A percentile compares a stretch with the other conserved stretches of the same genome.
Conservation (phyloP, 2,113 vertebrate genomes). For the Chascanopsetta lugubris region DNA sequence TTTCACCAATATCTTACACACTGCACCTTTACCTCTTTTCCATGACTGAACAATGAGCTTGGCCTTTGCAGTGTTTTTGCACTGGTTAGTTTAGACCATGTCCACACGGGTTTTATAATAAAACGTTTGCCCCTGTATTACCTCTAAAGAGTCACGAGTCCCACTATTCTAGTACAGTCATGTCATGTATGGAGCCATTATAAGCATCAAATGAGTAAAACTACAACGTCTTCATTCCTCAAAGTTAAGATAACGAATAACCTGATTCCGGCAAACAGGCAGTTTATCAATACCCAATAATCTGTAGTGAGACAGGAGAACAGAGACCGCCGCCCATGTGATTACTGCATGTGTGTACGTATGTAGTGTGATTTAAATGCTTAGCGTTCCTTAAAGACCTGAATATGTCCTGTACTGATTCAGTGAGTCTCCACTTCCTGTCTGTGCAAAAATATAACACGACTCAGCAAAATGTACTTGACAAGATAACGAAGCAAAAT, state of each 20-base stretch:
- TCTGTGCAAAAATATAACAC: slow-evolving; percentile 87
- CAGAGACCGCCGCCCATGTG: slow-evolving; percentile 17
- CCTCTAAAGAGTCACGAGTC: slow-evolving; percentile 10
- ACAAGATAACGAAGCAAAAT: slow-evolving; percentile 83
- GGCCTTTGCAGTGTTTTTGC: no score
- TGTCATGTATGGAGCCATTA: slow-evolving; percentile 40
- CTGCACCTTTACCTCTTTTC: no score
- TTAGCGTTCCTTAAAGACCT: slow-evolving; percentile 65
- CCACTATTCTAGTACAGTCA: slow-evolving; percentile 33
- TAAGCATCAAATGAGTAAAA: slow-evolving; percentile 56
- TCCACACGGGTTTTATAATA: no score
- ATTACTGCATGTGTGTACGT: slow-evolving; percentile 41
- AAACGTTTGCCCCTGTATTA: slow-evolving; percentile 15
- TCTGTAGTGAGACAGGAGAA: slow-evolving; percentile 58
- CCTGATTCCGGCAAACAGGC: slow-evolving; percentile 65
- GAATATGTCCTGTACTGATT: slow-evolving; percentile 69
- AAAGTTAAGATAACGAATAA: slow-evolving; percentile 55
- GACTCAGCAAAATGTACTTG: slow-evolving; percentile 83
- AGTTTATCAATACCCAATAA: slow-evolving; percentile 59
- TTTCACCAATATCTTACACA: no score
- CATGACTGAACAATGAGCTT: no score
- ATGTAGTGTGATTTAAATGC: slow-evolving; percentile 52
- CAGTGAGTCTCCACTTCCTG: slow-evolving; percentile 78
- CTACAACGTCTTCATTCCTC: slow-evolving; percentile 66
- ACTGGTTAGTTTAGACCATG: no score